These are phyloP conservation scores for Dione vanillae DNA, from an alignment of 2,888 invertebrate genomes.

Conservation along the genomic window DNA sequence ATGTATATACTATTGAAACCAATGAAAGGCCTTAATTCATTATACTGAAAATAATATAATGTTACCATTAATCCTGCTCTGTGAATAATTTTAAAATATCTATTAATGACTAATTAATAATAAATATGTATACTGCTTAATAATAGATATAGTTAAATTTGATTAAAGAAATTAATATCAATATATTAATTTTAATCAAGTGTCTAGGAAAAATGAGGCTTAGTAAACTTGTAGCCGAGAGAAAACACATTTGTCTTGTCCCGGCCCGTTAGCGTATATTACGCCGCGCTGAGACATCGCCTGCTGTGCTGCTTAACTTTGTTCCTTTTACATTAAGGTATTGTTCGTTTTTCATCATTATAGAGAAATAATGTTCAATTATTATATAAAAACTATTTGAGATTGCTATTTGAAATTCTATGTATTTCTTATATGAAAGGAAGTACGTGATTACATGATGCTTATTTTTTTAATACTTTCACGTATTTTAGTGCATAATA, in stretches of 20 bases:
- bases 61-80: no score
- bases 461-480: no score
- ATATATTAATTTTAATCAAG: conserved; percentile 75
- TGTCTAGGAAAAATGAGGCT: conserved; percentile 52
- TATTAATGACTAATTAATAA: no score
- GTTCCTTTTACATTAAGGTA: conserved; percentile 60
- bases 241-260: conserved; percentile 84
- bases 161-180: conserved; percentile 48
- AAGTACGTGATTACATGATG: no score
- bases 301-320: conserved; percentile 72
- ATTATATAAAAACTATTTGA: conserved; percentile 32
- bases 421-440: neutral
- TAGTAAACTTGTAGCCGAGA: conserved; percentile 61
- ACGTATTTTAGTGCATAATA: no score
- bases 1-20: no score
- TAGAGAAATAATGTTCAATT: conserved; percentile 38
- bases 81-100: no score
- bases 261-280: conserved; percentile 82
- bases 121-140: no score
- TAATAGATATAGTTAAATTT: neutral
- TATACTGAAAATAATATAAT: no score
- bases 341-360: conserved; percentile 50
- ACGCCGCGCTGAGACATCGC: conserved; percentile 72
- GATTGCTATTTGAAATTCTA: neutral
- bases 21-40: no score